phyloP scores from a whole-genome alignment of 2,797 vertebrate genomes.

The Acridotheres tristis region DNA sequence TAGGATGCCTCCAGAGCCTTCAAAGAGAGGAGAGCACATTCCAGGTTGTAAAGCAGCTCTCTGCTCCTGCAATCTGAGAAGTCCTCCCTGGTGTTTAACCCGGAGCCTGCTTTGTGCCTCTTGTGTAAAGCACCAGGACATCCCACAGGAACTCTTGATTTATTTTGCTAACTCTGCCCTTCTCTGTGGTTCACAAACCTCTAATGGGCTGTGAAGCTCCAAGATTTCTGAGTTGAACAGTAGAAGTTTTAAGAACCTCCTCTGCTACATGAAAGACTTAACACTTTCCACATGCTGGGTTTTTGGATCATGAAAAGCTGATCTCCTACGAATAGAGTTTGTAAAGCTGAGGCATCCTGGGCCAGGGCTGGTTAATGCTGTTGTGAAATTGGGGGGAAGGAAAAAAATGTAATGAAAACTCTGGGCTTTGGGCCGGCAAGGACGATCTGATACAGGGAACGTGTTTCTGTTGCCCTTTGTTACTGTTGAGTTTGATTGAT shows the following conservation, averaged over 20 bases:
- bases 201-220: conserved; percentile 68
- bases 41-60: conserved; percentile 71
- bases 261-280: conserved; percentile 47
- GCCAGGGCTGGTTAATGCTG: conserved; percentile 42
- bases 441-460: conserved; percentile 71
- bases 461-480: conserved; percentile 72
- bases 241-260: conserved; percentile 56
- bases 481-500: conserved; percentile 76
- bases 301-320: conserved; percentile 47
- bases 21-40: conserved; percentile 71
- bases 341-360: conserved; percentile 26
- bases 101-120: conserved; percentile 72
- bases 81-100: conserved; percentile 67
- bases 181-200: conserved; percentile 66
- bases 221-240: conserved; percentile 55
- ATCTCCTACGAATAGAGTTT: conserved; percentile 51
- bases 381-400: conserved; percentile 13
- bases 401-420: conserved; percentile 68
- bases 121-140: conserved; percentile 70
- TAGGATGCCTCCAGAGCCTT: conserved; percentile 71
- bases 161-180: conserved; percentile 78
- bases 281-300: conserved; percentile 60
- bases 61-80: conserved; percentile 73
- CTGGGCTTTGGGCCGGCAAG: conserved; percentile 74
- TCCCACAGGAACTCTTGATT: conserved; percentile 79